Evolutionary conservation across 2,797 vertebrate species (phyloP), one percentile per base, ranked within the genome.

Genomic region (Eurystomus glaucurus): DNA sequence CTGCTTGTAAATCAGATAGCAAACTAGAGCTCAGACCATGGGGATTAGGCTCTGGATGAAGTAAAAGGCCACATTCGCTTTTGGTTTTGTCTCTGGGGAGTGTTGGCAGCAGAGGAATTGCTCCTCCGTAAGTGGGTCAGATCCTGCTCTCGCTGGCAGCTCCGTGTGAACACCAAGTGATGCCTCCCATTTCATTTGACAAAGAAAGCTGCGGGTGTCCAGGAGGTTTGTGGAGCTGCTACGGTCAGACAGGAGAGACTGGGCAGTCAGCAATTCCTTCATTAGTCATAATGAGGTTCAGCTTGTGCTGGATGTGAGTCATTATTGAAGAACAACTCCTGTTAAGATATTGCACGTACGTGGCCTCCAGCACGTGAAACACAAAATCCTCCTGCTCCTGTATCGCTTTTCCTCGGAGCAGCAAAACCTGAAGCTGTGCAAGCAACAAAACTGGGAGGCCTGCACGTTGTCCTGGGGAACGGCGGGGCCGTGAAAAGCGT

Each of bases 11-110:
- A 37, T 28, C 68, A 45, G 21, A 46, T 5, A 14, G 33, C 75
- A 39, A 20, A 35, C 4, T 0, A 1, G n/a, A 35, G 52, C 4
- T 57, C 12, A 5, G 11, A 4, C 0, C 14, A 0, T 7, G 25
- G 52, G 31, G 29, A 11, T 43, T 57, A 6, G 13, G 17, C 48
- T 60, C 55, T 52, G 54, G 50, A 12, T 48, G 3, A 75, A 64
- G 50, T 5, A 16, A 91, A 65, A 88, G 19, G 77, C n/a, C 62
- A 13, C 4, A 0, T 52, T 62, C 23, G 51, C 33, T 52, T 23
- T 37, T 61, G 6, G 15, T 7, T 2, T 22, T 20, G 31, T 31
- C 29, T 65, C 51, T 51, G 57, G 54, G 82, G 64, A 70, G 33
- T 31, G 92, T 19, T 46, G 72, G 77, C 61, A 74, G 70, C 74